Conservation (phyloP, 2,888 invertebrate species). For the Serrognathus titanus region DNA sequence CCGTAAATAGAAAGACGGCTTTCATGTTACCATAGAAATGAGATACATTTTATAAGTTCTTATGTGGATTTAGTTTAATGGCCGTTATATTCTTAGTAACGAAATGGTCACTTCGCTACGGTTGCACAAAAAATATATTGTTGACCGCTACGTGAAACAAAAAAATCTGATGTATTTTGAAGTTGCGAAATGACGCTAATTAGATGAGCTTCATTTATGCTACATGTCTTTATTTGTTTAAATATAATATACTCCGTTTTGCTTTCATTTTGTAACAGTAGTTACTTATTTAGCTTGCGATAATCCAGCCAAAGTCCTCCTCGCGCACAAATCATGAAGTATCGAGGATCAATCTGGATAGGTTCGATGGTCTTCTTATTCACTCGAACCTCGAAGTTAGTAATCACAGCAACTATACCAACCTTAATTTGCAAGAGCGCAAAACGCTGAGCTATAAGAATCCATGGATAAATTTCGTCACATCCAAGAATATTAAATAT, state of each 20-base stretch:
- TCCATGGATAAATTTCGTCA: background rate
- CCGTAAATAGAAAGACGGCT: no score
- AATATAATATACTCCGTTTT: no score
- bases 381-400: constrained; percentile 26
- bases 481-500: background rate
- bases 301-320: constrained; percentile 30
- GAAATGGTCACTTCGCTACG: no score
- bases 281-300: constrained; percentile 17
- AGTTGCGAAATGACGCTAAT: no score
- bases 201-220: background rate
- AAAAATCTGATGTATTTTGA: no score
- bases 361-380: constrained; percentile 27
- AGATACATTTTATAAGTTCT: no score
- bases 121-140: no score
- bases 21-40: no score
- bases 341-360: constrained; percentile 25
- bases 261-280: background rate
- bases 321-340: constrained; percentile 18
- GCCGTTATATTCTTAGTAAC: no score
- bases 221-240: no score
- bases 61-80: no score
- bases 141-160: no score
- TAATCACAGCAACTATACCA: constrained; percentile 24
- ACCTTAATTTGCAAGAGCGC: constrained; percentile 30
- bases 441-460: constrained; percentile 29